Base-by-base conservation (phyloP, 2,797 vertebrate species). In the Lacerta agilis region DNA sequence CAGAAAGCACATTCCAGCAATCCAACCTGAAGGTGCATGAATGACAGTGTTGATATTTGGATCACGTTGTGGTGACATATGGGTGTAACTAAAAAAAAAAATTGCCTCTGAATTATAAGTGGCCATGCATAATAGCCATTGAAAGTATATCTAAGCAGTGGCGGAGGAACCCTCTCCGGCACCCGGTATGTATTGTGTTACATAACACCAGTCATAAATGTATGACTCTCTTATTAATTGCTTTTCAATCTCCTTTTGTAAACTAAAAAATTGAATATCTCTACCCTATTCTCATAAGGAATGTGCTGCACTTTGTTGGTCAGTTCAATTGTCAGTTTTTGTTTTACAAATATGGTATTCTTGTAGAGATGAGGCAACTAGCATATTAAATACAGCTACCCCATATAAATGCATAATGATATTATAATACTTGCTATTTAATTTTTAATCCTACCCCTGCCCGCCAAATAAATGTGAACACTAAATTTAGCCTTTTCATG, bases 401-500 rank as follows among this genome's bases (percentile, higher is more conserved):
- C 33, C 5, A 84, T 9, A 38, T n/a, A 58, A 41, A 75, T 75
- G 69, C 33, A 84, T 58, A 58, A 75, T 41, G 25, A 20, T 6
- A 55, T 36, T 36, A 73, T 83, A 64, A 79, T n/a, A 78, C 41
- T 73, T 27, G 29, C 25, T 33, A 38, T 85, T 67, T 86, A 76
- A 85, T 85, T 61, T 64, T 76, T 41, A 85, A 41, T 76, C 15
- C n/a, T 9, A 43, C 79, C 36, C 67, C 29, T 38, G 15, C 17
- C n/a, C 20, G 33, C 36, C 49, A 55, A 86, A 79, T 79, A 45
- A 86, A 45, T 66, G 20, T 9, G 17, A 79, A 69, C 9, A 69
- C 58, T 66, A 78, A 86, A 78, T 78, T 67, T 86, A 86, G 72
- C 73, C 29, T 78, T 85, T 79, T 86, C 75, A 86, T 49, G 36